Conservation (phyloP, 2,797 vertebrate genomes). For the Pantherophis alleghaniensis region DNA sequence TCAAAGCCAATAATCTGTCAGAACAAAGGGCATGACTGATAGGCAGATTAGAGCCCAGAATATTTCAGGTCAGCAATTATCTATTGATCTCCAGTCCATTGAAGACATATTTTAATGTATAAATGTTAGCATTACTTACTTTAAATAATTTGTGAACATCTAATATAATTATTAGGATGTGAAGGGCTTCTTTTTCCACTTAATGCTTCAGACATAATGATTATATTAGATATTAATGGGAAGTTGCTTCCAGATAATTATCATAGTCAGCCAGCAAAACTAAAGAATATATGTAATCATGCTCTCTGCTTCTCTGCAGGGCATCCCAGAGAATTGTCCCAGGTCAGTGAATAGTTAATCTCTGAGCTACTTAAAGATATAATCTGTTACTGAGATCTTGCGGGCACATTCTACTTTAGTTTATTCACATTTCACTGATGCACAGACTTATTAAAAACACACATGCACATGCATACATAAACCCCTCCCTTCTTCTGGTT, state of each 20-base stretch:
- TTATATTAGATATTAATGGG: slow-evolving; percentile 20
- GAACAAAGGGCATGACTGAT: neutral
- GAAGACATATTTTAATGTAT: neutral
- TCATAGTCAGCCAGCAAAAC: slow-evolving; percentile 25
- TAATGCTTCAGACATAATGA: slow-evolving; percentile 28
- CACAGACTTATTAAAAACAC: neutral
- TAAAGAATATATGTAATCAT: slow-evolving; percentile 37
- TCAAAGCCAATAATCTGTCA: neutral
- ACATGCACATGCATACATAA: neutral
- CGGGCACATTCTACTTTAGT: neutral
- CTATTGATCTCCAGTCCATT: neutral
- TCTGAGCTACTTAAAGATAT: neutral
- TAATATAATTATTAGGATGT: neutral
- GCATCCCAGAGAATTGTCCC: slow-evolving; percentile 15
- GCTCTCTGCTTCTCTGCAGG: slow-evolving; percentile 27
- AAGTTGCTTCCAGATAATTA: slow-evolving; percentile 31
- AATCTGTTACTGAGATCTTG: neutral
- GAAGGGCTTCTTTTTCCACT: neutral
- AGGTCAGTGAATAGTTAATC: neutral
- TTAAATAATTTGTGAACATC: neutral
- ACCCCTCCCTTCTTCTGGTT: neutral
- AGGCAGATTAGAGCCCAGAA: neutral
- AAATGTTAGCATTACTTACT: neutral
- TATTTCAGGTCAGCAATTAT: neutral
- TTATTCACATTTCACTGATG: neutral